Percentiles rank a stretch among this genome's conserved stretches.
Evolutionary conservation across 2,888 invertebrate species (phyloP).

Genomic region (Hyalella azteca): DNA sequence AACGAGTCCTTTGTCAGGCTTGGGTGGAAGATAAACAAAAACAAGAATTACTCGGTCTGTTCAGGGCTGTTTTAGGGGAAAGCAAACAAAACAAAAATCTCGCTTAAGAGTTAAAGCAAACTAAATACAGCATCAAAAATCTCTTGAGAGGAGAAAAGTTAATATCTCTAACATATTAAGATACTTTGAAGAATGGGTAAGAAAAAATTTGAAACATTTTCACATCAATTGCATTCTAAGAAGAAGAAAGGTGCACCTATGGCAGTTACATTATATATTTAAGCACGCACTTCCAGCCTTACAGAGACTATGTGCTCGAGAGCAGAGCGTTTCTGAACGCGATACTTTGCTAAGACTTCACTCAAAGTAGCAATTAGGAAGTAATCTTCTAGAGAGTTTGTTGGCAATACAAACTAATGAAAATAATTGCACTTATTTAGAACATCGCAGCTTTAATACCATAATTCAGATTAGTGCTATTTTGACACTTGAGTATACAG

Average conservation of each 20-base stretch:
- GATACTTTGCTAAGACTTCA: not conserved
- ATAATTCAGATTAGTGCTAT: too few species aligned
- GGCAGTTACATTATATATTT: too few species aligned
- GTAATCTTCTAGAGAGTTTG: not conserved
- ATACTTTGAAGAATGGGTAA: not conserved
- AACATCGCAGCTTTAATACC: too few species aligned
- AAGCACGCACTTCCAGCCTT: too few species aligned
- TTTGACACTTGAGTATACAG: too few species aligned
- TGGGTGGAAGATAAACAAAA: slow-evolving; percentile 30
- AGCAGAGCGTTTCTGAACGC: not conserved
- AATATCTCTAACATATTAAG: not conserved
- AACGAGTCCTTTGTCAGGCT: slow-evolving; percentile 36
- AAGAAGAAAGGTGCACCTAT: too few species aligned
- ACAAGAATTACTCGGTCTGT: slow-evolving; percentile 34
- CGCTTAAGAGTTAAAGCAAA: not conserved
- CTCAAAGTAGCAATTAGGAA: not conserved
- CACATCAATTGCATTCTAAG: not conserved
- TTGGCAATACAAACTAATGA: not conserved
- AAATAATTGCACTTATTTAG: too few species aligned
- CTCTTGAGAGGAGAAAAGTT: not conserved
- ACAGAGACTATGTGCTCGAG: too few species aligned
- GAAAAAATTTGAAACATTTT: not conserved
- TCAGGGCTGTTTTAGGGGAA: not conserved
- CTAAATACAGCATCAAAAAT: not conserved
- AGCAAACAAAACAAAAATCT: slow-evolving; percentile 2